Evolutionary conservation across 2,888 invertebrate genomes (phyloP), one percentile per base, ranked within the genome.

Genomic region (Oscheius sp.): DNA sequence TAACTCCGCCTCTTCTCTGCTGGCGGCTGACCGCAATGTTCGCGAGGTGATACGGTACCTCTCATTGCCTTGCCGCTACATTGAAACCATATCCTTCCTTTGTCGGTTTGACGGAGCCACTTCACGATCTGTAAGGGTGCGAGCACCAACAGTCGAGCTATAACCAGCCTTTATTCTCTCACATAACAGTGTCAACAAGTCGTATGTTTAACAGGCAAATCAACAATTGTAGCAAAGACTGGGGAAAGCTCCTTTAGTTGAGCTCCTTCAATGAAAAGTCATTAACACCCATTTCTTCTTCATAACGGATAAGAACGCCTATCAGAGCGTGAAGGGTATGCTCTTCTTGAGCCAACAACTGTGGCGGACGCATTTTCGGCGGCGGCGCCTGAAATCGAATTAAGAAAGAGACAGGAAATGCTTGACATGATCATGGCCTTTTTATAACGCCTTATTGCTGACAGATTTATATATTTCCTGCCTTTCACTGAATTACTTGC

Each of bases 231-330:
- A 32, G n/a, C 20, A 56, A n/a, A n/a, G n/a, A n/a, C n/a, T 17
- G 47, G 17, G 54, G 36, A 20, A 22, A 54, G 32, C n/a, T 24
- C 17, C n/a, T 14, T 33, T 64, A 57, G 17, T 75, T 73, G 17
- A 79, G 65, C 3, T 77, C 59, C n/a, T 75, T 68, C 47, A 78
- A 70, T 30, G 80, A 74, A 8, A 38, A n/a, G 22, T 77, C 51
- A 1, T 56, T 51, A 33, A 81, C 69, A 41, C 75, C 78, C 80
- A 83, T 80, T 49, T 83, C 83, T 8, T 70, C 73, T 62, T 83
- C 83, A 66, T 78, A 76, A 14, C 82, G 74, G 67, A 83, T 83
- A n/a, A 83, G 73, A 38, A 83, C 74, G 24, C 83, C 82, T 67
- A 83, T 83, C 57, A 83, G 61, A 0, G 82, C 79, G 61, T 82